Evolutionary conservation across 2,888 invertebrate species (phyloP), one percentile per base, ranked within the genome.

Genomic region (Dicyrtoma fusca): DNA sequence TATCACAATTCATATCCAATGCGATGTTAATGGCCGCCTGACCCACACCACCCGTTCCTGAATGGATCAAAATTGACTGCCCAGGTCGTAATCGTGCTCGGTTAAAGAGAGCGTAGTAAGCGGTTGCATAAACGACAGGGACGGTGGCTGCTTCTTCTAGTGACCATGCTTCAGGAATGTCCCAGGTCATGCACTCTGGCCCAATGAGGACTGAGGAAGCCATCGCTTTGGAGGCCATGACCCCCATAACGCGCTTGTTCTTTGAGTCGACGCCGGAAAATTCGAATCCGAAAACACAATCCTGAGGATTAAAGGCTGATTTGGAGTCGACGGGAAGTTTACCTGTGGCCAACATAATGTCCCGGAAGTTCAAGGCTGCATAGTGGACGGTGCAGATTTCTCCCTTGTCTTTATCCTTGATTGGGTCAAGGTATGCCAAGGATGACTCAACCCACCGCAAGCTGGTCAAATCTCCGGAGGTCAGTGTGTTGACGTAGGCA

Each of bases 321-420:
- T 74, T 44, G 0, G 92, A 88, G 82, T 97, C 96, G 0, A 89
- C 88, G 6, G 92, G 89, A 6, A 97, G 87, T 81, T 94, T 94
- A 1, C 95, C 97, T 0, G 93, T 93, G 0, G 96, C 94, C 0
- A 94, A 86, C 97, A 97, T 97, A 0, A 97, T 87, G 83, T 97
- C 97, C 81, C 94, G 89, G 88, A 97, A 97, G 85, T 97, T 98
- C 49, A 64, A n/a, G 11, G 49, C 14, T 6, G 61, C 61, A 21
- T 61, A 61, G 34, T 61, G 34, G 4, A 61, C 61, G 3, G 13
- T 61, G 11, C 61, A 61, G 6, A 61, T 21, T 61, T 42, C 11
- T 10, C 34, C 26, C 6, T 1, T 14, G n/a, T n/a, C n/a, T n/a
- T n/a, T n/a, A n/a, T n/a, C n/a, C 1, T 25, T 23, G 34, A 19